Conservation (phyloP, 1,140 invertebrate genomes). For the Bombus confusus region DNA sequence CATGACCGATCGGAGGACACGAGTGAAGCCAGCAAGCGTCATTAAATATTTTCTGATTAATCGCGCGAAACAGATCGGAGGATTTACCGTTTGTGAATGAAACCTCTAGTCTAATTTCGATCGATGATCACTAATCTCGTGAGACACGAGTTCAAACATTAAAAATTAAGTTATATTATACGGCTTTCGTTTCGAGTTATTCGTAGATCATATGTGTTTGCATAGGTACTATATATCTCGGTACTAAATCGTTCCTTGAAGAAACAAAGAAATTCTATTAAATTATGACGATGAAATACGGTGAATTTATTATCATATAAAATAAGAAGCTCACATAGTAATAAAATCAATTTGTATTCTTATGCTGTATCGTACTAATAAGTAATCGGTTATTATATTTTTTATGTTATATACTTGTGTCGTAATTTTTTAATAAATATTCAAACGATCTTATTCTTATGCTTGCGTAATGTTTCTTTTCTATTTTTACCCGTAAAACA, state of each 20-base stretch:
- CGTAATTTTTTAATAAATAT: background rate
- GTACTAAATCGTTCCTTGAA: too few relatives aligned
- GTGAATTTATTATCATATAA: background rate
- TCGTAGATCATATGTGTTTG: too few relatives aligned
- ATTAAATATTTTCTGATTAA: background rate
- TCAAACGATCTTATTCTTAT: background rate
- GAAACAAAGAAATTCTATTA: background rate
- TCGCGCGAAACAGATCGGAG: background rate
- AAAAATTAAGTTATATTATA: background rate
- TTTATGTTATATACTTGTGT: background rate
- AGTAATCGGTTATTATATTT: background rate
- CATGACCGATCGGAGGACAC: too few relatives aligned
- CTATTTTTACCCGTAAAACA: too few relatives aligned
- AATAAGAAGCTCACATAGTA: background rate
- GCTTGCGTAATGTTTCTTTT: background rate
- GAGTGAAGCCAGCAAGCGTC: background rate
- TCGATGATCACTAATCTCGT: background rate
- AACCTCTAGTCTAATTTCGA: background rate
- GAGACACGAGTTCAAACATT: too few relatives aligned
- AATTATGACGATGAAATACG: background rate
- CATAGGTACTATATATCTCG: too few relatives aligned
- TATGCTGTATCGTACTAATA: too few relatives aligned
- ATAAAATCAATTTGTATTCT: background rate
- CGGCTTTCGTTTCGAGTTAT: too few relatives aligned
- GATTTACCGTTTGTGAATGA: background rate